Conservation (phyloP, 2,113 vertebrate genomes). For the Hippocampus comes region DNA sequence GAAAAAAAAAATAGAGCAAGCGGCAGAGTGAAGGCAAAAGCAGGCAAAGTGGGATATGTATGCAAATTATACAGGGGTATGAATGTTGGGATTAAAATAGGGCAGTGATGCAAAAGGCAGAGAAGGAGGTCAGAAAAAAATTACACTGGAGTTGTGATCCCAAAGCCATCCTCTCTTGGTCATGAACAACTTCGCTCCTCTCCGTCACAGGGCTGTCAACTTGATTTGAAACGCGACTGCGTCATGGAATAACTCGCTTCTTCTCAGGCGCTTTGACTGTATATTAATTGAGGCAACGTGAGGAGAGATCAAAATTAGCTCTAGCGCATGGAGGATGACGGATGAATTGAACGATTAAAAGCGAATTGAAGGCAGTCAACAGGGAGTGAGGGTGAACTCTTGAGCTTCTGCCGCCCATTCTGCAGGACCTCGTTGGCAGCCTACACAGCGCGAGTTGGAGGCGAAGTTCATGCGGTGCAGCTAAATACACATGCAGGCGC, state of each 20-base stretch:
- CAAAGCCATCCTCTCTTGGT: neutral
- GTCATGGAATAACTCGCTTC: neutral
- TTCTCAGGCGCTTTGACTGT: neutral
- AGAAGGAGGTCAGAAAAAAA: conserved; percentile 4
- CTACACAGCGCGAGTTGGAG: conserved; percentile 30
- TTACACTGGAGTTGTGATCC: neutral
- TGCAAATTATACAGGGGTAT: neutral
- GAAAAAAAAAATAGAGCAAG: neutral
- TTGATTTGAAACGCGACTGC: neutral
- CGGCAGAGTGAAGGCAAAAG: neutral
- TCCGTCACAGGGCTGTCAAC: neutral
- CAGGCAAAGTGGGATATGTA: neutral
- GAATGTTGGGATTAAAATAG: neutral
- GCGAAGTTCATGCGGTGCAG: conserved; percentile 17
- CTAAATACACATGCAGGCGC: conserved; percentile 9
- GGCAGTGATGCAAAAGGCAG: neutral
- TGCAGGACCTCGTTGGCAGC: conserved; percentile 31
- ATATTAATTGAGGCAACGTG: conserved; percentile 23
- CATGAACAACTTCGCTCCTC: neutral
- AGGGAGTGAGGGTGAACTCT: conserved; percentile 33
- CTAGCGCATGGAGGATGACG: conserved; percentile 10
- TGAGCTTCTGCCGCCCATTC: conserved; percentile 29
- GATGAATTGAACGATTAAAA: conserved; percentile 33
- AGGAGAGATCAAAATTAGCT: neutral
- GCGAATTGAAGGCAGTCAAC: conserved; percentile 37